Conservation (phyloP, 1,140 invertebrate species). For the Theocolax elegans region DNA sequence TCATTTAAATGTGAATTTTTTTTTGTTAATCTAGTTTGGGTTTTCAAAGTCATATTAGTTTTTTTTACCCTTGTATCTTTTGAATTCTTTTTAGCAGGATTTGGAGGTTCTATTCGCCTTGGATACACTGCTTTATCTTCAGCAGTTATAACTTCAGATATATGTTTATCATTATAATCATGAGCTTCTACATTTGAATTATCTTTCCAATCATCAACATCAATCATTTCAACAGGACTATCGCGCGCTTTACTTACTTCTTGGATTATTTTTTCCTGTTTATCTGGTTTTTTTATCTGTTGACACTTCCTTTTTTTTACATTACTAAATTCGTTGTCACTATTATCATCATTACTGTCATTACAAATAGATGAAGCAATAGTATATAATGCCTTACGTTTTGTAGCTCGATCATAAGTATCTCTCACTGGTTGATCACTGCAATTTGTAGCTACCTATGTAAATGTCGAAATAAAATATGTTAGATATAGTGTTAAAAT, state of each 20-base stretch:
- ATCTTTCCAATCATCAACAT: conserved; percentile 25
- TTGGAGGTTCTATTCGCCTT: conserved; percentile 41
- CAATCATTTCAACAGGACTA: background rate
- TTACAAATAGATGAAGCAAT: conserved; percentile 32
- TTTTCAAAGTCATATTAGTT: conserved; percentile 9
- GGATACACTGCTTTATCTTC: conserved; percentile 32
- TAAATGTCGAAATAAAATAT: conserved; percentile 50
- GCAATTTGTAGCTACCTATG: conserved; percentile 49
- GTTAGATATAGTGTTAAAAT: conserved; percentile 48
- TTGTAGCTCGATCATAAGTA: conserved; percentile 43
- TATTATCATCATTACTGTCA: conserved; percentile 44
- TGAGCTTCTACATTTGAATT: conserved; percentile 11
- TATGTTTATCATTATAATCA: background rate
- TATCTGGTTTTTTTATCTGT: conserved; percentile 16
- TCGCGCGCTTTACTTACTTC: conserved; percentile 10
- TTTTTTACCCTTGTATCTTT: conserved; percentile 32
- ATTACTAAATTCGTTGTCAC: conserved; percentile 21
- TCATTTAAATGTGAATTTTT: conserved; percentile 34
- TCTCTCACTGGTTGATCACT: conserved; percentile 4
- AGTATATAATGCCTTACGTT: conserved; percentile 50
- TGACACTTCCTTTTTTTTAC: conserved; percentile 49
- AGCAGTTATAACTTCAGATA: background rate
- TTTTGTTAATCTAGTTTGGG: conserved; percentile 6
- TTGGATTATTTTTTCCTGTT: conserved; percentile 16
- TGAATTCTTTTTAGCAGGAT: conserved; percentile 32